phyloP scores from a whole-genome alignment of 2,113 vertebrate species.

The Fregata magnificens region DNA sequence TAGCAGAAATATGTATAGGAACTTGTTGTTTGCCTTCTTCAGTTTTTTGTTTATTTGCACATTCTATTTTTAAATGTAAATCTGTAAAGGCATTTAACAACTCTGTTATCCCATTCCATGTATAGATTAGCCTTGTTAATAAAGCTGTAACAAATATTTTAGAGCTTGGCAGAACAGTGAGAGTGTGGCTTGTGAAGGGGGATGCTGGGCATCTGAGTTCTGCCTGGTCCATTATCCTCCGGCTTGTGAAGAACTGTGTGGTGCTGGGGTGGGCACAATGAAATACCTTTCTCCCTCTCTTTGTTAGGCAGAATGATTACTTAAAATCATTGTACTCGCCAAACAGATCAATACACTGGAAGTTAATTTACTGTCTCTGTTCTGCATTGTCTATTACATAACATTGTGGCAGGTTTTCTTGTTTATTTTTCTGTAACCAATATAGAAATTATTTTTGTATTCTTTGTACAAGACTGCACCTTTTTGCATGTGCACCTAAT shows the following conservation, averaged over 20 bases:
- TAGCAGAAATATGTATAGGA: neutral
- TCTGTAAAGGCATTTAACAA: neutral
- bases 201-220: neutral
- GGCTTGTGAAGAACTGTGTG: neutral
- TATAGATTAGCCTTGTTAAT: neutral
- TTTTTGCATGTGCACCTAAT: neutral
- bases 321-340: neutral
- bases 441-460: neutral
- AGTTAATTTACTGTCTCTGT: neutral
- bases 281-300: neutral
- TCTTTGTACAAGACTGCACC: neutral
- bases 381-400: neutral
- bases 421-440: neutral
- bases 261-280: neutral
- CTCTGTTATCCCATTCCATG: neutral
- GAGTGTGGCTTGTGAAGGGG: neutral
- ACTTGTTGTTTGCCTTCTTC: neutral
- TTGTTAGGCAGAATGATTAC: neutral
- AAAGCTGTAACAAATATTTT: neutral
- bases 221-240: neutral
- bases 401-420: neutral
- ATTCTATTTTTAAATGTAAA: neutral
- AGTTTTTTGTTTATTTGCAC: neutral
- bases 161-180: neutral
- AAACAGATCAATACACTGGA: neutral